Conservation (phyloP, 2,888 invertebrate genomes). For the Ectemnius lituratus region DNA sequence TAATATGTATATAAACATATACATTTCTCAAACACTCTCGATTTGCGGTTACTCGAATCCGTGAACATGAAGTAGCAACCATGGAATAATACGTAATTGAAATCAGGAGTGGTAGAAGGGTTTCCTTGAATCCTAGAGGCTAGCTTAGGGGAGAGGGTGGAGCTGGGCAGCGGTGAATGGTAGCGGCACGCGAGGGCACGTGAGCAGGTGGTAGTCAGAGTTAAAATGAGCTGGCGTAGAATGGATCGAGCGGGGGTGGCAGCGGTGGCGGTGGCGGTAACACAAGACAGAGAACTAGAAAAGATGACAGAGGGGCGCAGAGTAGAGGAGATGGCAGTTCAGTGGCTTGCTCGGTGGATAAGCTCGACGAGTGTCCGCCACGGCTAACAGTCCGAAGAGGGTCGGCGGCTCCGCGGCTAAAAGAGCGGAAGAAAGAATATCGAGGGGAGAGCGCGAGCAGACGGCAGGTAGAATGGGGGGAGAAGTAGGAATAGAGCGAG, state of each 20-base stretch:
- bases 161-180: slow-evolving; percentile 19
- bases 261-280: no score
- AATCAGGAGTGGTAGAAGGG: no score
- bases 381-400: not conserved
- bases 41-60: no score
- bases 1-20: no score
- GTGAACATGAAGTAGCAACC: no score
- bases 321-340: not conserved
- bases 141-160: not conserved
- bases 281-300: slow-evolving; percentile 3
- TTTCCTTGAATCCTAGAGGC: no score
- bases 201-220: slow-evolving; percentile 16
- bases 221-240: not conserved
- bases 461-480: slow-evolving; percentile 9
- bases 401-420: not conserved
- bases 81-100: no score
- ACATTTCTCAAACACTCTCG: no score
- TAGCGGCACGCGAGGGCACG: slow-evolving; percentile 26
- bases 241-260: no score
- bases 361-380: no score
- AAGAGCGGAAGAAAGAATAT: slow-evolving; percentile 5
- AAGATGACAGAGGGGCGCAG: slow-evolving; percentile 8
- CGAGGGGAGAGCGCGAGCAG: slow-evolving; percentile 5
- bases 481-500: slow-evolving; percentile 3
- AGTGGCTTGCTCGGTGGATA: no score